Base-by-base conservation (phyloP, 1,140 invertebrate genomes). In the Meteorus sp. region DNA sequence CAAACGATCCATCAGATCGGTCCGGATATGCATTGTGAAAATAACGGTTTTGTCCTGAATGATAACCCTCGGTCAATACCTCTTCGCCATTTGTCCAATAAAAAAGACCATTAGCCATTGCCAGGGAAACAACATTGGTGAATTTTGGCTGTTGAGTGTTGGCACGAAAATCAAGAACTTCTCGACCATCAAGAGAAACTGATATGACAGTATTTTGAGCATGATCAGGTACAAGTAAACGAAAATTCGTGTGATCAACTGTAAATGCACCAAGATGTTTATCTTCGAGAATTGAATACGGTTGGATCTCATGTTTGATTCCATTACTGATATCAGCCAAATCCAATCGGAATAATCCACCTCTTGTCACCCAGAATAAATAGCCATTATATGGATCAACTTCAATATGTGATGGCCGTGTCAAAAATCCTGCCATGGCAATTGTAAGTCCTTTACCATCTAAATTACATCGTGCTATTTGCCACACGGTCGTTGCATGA, bases 371-470 rank as follows among this genome's bases (percentile, higher is more conserved):
- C 89, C 91, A 95, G 75, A 94, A 97, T 2, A 97, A 75, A 75
- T 90, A 94, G 79, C 94, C 94, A 75, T 96, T 97, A 61, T 92
- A 89, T 19, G 95, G 92, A 82, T 97, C 94, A 0, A 95, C 89
- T 75, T 94, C 88, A 58, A 97, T 85, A 67, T 92, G 89, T 43
- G 84, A 80, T 0, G 92, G 88, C 66, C 84, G 82, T 0, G 81
- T 82, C 17, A 82, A 73, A 20, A 94, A 82, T 0, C 86, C 86
- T 15, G 85, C 83, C 53, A 90, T 75, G 8, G 90, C 86, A 0
- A 89, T 82, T 4, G 85, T 85, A 39, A 88, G 80, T 55, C 84
- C 84, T 61, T 81, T 82, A 0, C 89, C 89, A 66, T 90, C 84
- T 7, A 93, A 80, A 67, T 87, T 84, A 72, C 88, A 92, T 43